Evolutionary conservation across 2,113 vertebrate species (phyloP).

Genomic region (Indicator maculatus): DNA sequence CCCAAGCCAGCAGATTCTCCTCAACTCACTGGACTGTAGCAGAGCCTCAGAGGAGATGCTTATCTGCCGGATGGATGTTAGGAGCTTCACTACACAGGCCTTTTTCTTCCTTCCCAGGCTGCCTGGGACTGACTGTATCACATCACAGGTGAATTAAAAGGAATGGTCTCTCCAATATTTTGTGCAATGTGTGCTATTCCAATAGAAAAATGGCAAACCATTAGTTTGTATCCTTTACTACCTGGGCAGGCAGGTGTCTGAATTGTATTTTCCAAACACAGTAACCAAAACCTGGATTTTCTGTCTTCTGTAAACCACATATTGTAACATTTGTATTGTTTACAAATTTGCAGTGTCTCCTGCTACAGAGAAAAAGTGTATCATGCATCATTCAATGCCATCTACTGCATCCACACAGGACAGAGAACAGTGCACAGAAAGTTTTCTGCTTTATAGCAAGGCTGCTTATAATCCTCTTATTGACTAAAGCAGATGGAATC

Average conservation of each 20-base stretch:
- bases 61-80: background rate
- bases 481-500: background rate
- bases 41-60: background rate
- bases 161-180: background rate
- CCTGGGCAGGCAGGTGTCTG: background rate
- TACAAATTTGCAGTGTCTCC: background rate
- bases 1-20: background rate
- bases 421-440: background rate
- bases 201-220: background rate
- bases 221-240: background rate
- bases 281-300: background rate
- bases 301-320: background rate
- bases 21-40: fast-evolving
- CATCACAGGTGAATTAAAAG: background rate
- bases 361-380: background rate
- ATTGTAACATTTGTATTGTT: background rate
- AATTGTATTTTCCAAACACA: background rate
- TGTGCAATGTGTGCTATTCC: background rate
- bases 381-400: background rate
- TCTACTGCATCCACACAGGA: background rate
- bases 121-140: background rate
- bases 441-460: background rate
- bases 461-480: background rate
- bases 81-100: background rate
- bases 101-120: background rate